Evolutionary conservation across 2,888 invertebrate species (phyloP), one percentile per base, ranked within the genome.

Genomic region (Amorpha juglandis): DNA sequence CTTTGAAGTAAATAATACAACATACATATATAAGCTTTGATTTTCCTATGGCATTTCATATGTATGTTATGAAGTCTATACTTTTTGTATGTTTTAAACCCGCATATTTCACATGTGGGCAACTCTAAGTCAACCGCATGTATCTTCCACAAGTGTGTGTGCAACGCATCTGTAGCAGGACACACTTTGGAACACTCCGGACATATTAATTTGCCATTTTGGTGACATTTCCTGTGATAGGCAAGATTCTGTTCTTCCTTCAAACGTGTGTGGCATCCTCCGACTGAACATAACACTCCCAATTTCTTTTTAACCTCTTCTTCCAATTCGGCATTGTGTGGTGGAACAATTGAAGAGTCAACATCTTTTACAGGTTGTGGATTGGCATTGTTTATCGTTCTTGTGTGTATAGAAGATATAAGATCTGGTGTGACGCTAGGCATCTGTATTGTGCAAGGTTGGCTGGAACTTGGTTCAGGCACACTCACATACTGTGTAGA

Each of bases 61-160:
- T 97, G 97, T 33, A 96, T 94, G 76, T 96, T 96, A 65, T 95
- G 94, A 63, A 98, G 89, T 72, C 96, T 95, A 67, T 96, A 95
- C 69, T 95, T 93, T 76, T 95, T 96, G 69, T 94, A 95, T 0
- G 96, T 96, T 84, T 96, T 96, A 78, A 95, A 97, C 42, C 94
- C 94, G 79, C 97, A 97, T 70, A 95, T 90, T 74, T 95, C 95
- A 86, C 98, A 98, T 1, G 95, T 94, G 63, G 95, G 96, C 55
- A 98, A 85, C 78, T 97, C 98, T 93, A 97, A 95, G 79, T 98
- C 97, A 11, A 97, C 94, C 62, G 94, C 92, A 82, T 98, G 98
- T 0, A 89, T 79, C 63, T 96, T 94, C 98, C 98, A 98, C 62
- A 98, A 89, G 81, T 98, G 98, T 3, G 96, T 95, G 69, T 96